These are phyloP conservation scores for Amphimedon queenslandica DNA, from an alignment of 37 sponge, comb jelly and placozoan species.

Conservation along the genomic window DNA sequence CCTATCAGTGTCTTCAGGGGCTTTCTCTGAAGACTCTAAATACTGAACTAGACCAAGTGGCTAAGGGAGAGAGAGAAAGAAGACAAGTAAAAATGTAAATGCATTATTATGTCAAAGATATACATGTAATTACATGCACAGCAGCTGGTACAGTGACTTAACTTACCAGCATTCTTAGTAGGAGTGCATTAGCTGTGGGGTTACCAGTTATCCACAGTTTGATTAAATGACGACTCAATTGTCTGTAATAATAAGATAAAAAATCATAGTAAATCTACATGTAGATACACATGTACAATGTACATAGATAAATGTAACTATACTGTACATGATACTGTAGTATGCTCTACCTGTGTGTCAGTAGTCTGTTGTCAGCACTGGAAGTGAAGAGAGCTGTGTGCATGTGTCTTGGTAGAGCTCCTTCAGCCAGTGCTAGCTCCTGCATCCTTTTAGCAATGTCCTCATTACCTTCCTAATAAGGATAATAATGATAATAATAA, in stretches of 20 bases:
- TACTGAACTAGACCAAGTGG: slow-evolving; percentile 85
- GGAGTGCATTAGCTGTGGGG: slow-evolving; percentile 74
- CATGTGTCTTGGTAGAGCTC: slow-evolving; percentile 93
- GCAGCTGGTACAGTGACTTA: too few relatives aligned
- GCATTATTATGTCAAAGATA: neutral
- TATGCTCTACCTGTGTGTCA: slow-evolving; percentile 62
- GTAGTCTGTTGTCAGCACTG: slow-evolving; percentile 82
- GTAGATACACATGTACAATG: too few relatives aligned
- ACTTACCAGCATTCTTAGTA: slow-evolving; percentile 79
- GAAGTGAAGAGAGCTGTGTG: slow-evolving; percentile 91
- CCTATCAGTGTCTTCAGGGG: slow-evolving; percentile 77
- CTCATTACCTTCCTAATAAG: slow-evolving; percentile 79
- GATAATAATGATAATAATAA: too few relatives aligned
- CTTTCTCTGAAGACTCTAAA: slow-evolving; percentile 69
- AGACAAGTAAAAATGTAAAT: too few relatives aligned
- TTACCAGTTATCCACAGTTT: slow-evolving; percentile 92
- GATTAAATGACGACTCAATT: slow-evolving; percentile 90
- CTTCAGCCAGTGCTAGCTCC: slow-evolving; percentile 96
- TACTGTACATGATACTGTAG: neutral
- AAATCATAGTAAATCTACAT: neutral
- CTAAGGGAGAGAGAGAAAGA: slow-evolving; percentile 13
- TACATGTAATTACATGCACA: neutral
- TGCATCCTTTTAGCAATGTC: slow-evolving; percentile 93
- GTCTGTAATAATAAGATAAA: slow-evolving; percentile 41
- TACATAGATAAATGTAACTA: too few relatives aligned